Evolutionary conservation across 2,888 invertebrate species (phyloP).

Genomic region (Cremastinae sp.): DNA sequence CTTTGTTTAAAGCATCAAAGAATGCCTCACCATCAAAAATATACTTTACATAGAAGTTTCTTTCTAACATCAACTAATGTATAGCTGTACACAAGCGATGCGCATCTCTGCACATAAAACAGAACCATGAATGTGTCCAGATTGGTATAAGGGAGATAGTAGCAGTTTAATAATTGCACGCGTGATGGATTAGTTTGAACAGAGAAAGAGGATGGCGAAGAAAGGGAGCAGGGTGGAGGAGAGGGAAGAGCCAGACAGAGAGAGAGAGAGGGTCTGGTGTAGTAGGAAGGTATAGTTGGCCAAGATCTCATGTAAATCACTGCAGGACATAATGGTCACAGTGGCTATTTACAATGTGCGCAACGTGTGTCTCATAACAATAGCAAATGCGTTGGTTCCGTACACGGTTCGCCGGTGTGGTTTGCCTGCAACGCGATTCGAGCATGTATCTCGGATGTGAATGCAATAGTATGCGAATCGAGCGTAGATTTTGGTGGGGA

Average conservation of each 20-base stretch:
- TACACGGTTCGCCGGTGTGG: conserved; percentile 52
- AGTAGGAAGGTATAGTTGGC: conserved; percentile 68
- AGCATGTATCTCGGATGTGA: not conserved
- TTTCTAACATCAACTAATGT: too few species aligned
- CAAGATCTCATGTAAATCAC: conserved; percentile 76
- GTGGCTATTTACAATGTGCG: conserved; percentile 69
- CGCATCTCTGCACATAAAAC: too few species aligned
- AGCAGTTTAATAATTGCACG: too few species aligned
- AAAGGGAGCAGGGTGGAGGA: not conserved
- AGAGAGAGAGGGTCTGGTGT: conserved; percentile 36
- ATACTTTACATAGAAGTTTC: too few species aligned
- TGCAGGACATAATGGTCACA: conserved; percentile 71
- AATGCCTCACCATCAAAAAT: too few species aligned
- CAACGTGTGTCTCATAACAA: conserved; percentile 65
- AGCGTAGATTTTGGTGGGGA: not conserved
- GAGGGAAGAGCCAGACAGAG: not conserved
- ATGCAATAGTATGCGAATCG: not conserved
- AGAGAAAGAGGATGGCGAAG: not conserved
- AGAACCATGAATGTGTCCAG: too few species aligned
- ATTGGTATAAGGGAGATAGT: too few species aligned
- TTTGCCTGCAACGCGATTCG: conserved; percentile 29
- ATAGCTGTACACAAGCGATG: too few species aligned
- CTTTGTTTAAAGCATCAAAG: too few species aligned
- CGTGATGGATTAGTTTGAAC: too few species aligned
- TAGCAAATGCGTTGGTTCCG: conserved; percentile 56